Base-by-base conservation (phyloP, 1,140 invertebrate genomes). In the Pollicipes pollicipes region DNA sequence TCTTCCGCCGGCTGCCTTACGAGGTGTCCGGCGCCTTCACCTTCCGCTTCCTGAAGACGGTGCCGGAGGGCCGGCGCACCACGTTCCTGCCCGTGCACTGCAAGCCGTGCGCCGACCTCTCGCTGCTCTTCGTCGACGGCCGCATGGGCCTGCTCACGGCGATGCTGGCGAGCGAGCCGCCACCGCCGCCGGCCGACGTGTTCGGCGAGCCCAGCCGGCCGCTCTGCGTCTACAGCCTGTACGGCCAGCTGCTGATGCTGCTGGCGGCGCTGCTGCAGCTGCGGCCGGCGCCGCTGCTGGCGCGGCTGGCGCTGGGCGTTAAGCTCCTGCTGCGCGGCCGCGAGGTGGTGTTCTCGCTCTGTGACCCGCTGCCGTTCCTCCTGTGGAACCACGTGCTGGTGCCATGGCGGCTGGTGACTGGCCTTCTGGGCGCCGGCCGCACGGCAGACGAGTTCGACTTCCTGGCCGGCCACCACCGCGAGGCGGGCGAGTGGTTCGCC, bases 21-120 rank as follows among this genome's bases (percentile, higher is more conserved):
- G 64, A 66, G n/a, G 28, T 66, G 28, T 66, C 64, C n/a, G 64
- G 64, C 28, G 64, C 64, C 3, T 66, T 66, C 64, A 66, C 64
- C 3, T 28, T 66, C 64, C n/a, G 64, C n/a, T 66, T 66, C 28
- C 28, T 66, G 64, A 66, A 66, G 64, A 66, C 64, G 64, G 64
- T 66, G 64, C 64, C 64, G 3, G 64, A 66, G 28, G 64, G 64
- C 28, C 64, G 64, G 27, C 64, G 64, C 64, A 66, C 64, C 64
- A 66, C 64, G 24, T 66, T 21, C 64, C 28, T 66, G 64, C 64
- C 64, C 27, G 64, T 66, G 3, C 28, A 8, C 64, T 66, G 64
- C 26, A 66, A 66, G 64, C 64, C 64, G n/a, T 66, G 64, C n/a
- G 27, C 64, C 6, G 27, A 66, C 28, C 64, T 66, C 3, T 66